A percentile compares a stretch with the other conserved stretches of the same genome.
phyloP scores from a whole-genome alignment of 1,140 invertebrate genomes.

The Drosophila teissieri region DNA sequence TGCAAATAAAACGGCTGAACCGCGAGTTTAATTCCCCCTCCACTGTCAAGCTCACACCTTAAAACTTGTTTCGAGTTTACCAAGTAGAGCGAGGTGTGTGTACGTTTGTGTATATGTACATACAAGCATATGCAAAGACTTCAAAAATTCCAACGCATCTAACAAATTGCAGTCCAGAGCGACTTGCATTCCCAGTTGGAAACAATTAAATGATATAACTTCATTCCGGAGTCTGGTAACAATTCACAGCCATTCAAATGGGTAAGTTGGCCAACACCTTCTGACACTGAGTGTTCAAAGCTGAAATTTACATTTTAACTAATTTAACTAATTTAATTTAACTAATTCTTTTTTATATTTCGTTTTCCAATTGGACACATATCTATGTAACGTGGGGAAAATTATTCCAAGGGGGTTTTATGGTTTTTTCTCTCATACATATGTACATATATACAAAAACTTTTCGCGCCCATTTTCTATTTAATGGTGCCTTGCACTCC shows the following conservation, averaged over 20 bases:
- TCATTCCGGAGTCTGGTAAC: not conserved
- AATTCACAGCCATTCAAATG: conserved; percentile 25
- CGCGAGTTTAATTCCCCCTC: not conserved
- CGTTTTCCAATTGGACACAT: not conserved
- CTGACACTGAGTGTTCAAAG: too few relatives aligned
- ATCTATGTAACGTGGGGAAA: too few relatives aligned
- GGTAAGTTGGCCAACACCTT: conserved; percentile 15
- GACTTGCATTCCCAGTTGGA: conserved; percentile 14
- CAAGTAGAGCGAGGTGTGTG: conserved; percentile 23
- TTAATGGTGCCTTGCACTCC: too few relatives aligned
- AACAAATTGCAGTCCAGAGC: conserved; percentile 21
- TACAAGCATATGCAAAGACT: conserved; percentile 36
- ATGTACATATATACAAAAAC: too few relatives aligned
- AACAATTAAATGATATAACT: conserved; percentile 31
- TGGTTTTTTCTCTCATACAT: not conserved
- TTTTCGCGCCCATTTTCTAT: too few relatives aligned
- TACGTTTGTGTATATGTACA: conserved; percentile 21
- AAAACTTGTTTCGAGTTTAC: conserved; percentile 42
- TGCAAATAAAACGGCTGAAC: conserved; percentile 2
- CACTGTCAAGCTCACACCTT: conserved; percentile 29
- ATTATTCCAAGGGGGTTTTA: too few relatives aligned
- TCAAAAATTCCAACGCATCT: conserved; percentile 19
- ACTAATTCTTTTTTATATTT: too few relatives aligned
- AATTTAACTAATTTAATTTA: too few relatives aligned
- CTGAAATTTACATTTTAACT: too few relatives aligned